phyloP scores from a whole-genome alignment of 2,797 vertebrate genomes.

The Coilia nasus region DNA sequence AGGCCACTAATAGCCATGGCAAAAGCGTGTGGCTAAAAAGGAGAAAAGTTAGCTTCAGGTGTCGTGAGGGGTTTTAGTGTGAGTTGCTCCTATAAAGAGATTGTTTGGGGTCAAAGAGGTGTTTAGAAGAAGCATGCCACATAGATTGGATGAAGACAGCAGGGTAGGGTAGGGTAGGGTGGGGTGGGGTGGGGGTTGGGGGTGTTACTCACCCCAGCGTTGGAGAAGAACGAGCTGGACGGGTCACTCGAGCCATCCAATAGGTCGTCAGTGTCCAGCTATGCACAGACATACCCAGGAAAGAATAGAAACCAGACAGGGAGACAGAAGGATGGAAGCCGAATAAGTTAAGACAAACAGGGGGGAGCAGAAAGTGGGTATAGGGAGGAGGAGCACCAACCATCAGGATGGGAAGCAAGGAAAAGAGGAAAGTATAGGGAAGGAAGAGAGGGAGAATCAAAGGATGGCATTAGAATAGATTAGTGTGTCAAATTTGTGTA shows the following conservation, averaged over 20 bases:
- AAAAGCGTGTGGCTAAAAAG: background rate
- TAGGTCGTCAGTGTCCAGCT: conserved; percentile 97
- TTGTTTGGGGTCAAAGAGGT: conserved; percentile 41
- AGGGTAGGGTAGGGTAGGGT: conserved; percentile 45
- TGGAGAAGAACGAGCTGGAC: conserved; percentile 93
- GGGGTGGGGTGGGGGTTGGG: conserved; percentile 49
- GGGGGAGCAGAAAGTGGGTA: conserved; percentile 44
- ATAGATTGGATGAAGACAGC: conserved; percentile 62
- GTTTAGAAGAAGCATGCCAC: conserved; percentile 65
- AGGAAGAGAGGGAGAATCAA: conserved; percentile 48
- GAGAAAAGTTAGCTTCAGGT: background rate
- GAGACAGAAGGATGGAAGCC: conserved; percentile 30
- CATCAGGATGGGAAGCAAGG: conserved; percentile 64
- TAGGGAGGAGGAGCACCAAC: conserved; percentile 32
- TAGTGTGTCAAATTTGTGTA: conserved; percentile 62
- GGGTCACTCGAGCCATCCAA: conserved; percentile 94
- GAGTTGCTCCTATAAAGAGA: background rate
- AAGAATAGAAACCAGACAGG: conserved; percentile 63
- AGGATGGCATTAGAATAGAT: conserved; percentile 64
- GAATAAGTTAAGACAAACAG: background rate
- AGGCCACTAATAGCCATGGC: background rate
- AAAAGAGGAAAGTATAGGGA: conserved; percentile 57
- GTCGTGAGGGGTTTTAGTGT: background rate
- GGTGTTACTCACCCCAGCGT: conserved; percentile 87
- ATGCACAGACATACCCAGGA: conserved; percentile 77